phyloP scores from a whole-genome alignment of 2,113 vertebrate genomes.

The Arothron firmamentum region DNA sequence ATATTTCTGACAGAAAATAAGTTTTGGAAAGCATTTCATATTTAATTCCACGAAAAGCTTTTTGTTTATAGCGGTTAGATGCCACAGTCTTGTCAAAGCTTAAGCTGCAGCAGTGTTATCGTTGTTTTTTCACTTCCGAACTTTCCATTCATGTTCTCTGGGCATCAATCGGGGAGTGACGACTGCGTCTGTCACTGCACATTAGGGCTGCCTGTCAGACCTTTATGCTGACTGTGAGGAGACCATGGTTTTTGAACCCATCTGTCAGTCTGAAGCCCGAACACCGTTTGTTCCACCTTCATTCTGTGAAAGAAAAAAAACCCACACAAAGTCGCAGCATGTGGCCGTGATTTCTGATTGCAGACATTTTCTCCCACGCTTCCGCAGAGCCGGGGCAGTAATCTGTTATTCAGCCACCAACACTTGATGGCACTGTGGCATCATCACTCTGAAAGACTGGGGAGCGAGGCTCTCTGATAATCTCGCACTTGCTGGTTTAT shows the following conservation, averaged over 20 bases:
- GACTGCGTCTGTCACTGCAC: background rate
- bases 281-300: background rate
- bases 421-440: background rate
- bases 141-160: background rate
- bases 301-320: constrained; percentile 14
- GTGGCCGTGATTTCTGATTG: constrained; percentile 15
- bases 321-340: constrained; percentile 21
- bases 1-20: too few relatives aligned
- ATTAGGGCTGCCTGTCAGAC: constrained; percentile 1
- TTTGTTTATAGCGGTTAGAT: too few relatives aligned
- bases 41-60: too few relatives aligned
- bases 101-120: too few relatives aligned
- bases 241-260: constrained; percentile 6
- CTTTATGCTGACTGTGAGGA: constrained; percentile 9
- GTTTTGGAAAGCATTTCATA: too few relatives aligned
- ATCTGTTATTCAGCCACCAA: background rate
- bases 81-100: too few relatives aligned
- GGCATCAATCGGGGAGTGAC: constrained; percentile 5
- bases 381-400: too few relatives aligned
- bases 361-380: constrained; percentile 18
- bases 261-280: constrained; percentile 11
- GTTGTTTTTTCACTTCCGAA: too few relatives aligned
- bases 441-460: background rate
- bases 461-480: background rate
- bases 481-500: constrained; percentile 30